Percentiles rank a stretch among this genome's conserved stretches.
phyloP scores from a whole-genome alignment of 1,140 invertebrate species.

The Lepidostoma basale region DNA sequence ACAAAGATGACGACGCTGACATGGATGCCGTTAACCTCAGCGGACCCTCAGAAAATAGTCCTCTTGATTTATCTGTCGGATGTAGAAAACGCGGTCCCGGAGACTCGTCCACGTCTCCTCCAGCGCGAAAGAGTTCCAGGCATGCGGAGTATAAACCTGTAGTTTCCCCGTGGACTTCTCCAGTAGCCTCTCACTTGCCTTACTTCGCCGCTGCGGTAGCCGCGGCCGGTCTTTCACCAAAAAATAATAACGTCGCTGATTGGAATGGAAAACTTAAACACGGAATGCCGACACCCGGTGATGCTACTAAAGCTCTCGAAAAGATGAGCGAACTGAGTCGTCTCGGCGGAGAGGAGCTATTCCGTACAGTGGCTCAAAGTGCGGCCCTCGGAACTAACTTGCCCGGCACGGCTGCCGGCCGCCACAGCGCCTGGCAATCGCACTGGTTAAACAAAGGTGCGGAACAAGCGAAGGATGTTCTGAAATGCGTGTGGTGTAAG shows the following conservation, averaged over 20 bases:
- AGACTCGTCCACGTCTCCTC: slow-evolving; percentile 67
- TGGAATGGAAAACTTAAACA: slow-evolving; percentile 85
- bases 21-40: slow-evolving; percentile 71
- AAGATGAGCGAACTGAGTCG: slow-evolving; percentile 91
- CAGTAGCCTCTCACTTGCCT: slow-evolving; percentile 76
- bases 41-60: slow-evolving; percentile 73
- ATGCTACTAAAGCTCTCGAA: slow-evolving; percentile 85
- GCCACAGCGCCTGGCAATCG: slow-evolving; percentile 91
- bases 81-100: slow-evolving; percentile 73
- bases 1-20: slow-evolving; percentile 65
- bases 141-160: slow-evolving; percentile 69
- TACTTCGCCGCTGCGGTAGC: slow-evolving; percentile 82
- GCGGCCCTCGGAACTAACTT: slow-evolving; percentile 56
- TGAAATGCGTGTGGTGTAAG: slow-evolving; percentile 96
- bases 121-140: slow-evolving; percentile 68
- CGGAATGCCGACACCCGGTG: slow-evolving; percentile 68
- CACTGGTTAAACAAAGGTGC: slow-evolving; percentile 94
- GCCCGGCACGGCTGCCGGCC: slow-evolving; percentile 61
- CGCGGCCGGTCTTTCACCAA: slow-evolving; percentile 76
- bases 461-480: slow-evolving; percentile 90
- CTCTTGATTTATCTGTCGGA: slow-evolving; percentile 79
- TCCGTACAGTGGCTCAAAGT: slow-evolving; percentile 65
- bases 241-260: slow-evolving; percentile 66
- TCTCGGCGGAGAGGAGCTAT: slow-evolving; percentile 77
- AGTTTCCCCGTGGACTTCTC: slow-evolving; percentile 76